Conservation (phyloP, 2,888 invertebrate genomes). For the Zele albiditarsus region DNA sequence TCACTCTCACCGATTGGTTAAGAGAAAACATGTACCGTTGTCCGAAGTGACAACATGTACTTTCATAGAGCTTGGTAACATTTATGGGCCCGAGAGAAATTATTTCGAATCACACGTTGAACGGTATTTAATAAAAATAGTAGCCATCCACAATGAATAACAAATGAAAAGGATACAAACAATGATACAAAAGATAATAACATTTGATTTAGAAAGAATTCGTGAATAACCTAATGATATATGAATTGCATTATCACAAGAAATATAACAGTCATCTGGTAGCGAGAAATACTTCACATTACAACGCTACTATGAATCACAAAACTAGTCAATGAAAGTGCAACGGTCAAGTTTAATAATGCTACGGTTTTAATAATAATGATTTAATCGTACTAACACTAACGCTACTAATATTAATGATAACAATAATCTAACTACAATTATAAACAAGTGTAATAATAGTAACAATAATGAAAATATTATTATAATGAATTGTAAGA, state of each 20-base stretch:
- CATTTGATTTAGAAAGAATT: background rate
- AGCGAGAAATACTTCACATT: constrained; percentile 10
- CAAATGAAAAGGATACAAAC: background rate
- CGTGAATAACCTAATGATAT: background rate
- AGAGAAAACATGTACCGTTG: background rate
- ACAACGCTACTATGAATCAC: constrained; percentile 60
- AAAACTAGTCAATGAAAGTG: constrained; percentile 73
- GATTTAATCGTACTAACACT: constrained; percentile 15
- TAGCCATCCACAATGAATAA: background rate
- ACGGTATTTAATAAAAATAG: background rate
- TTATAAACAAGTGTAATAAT: constrained; percentile 9
- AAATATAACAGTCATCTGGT: constrained; percentile 1
- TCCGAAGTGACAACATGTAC: background rate
- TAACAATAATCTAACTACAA: constrained; percentile 16
- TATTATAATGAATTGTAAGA: background rate
- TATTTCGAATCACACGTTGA: background rate
- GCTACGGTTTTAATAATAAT: constrained; percentile 54
- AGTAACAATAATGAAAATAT: constrained; percentile 4
- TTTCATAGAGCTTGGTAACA: background rate
- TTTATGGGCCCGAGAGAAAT: background rate
- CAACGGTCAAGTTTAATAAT: constrained; percentile 69
- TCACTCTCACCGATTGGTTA: background rate
- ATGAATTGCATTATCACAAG: background rate
- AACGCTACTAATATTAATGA: constrained; percentile 21
- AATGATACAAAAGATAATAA: background rate